Conservation (phyloP, 2,888 invertebrate species). For the Agriopis leucophaearia region DNA sequence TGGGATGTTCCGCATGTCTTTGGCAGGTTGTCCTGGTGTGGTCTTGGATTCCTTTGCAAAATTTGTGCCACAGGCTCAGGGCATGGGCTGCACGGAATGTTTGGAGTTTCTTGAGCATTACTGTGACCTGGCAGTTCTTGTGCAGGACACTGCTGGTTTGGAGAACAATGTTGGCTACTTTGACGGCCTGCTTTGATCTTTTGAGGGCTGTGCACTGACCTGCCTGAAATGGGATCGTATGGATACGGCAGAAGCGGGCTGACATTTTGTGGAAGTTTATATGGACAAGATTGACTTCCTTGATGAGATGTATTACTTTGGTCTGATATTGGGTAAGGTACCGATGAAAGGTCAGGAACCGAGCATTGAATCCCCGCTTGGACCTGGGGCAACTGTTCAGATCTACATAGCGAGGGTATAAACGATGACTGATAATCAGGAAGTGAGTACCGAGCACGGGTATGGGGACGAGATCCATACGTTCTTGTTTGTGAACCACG, state of each 20-base stretch:
- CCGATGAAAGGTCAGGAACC: neutral
- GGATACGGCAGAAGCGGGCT: neutral
- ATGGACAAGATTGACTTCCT: neutral
- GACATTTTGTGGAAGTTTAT: neutral
- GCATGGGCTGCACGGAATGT: neutral
- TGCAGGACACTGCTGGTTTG: neutral
- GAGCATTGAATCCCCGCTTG: slow-evolving; percentile 5
- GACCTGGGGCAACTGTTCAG: neutral
- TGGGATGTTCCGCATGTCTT: slow-evolving; percentile 1
- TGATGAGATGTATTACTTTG: neutral
- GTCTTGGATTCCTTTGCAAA: neutral
- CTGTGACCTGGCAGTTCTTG: neutral
- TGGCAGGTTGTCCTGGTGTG: slow-evolving; percentile 5
- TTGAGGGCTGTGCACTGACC: neutral
- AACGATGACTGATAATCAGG: neutral
- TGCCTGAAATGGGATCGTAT: neutral
- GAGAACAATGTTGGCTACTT: neutral
- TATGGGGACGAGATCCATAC: neutral
- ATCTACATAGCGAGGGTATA: neutral
- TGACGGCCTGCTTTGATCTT: neutral
- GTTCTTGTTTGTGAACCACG: neutral
- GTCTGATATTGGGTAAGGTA: neutral
- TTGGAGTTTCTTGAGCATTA: neutral
- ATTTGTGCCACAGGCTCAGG: slow-evolving; percentile 2
- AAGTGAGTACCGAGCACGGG: neutral